phyloP scores from a whole-genome alignment of 2,797 vertebrate species.

The Protonibea diacanthus region DNA sequence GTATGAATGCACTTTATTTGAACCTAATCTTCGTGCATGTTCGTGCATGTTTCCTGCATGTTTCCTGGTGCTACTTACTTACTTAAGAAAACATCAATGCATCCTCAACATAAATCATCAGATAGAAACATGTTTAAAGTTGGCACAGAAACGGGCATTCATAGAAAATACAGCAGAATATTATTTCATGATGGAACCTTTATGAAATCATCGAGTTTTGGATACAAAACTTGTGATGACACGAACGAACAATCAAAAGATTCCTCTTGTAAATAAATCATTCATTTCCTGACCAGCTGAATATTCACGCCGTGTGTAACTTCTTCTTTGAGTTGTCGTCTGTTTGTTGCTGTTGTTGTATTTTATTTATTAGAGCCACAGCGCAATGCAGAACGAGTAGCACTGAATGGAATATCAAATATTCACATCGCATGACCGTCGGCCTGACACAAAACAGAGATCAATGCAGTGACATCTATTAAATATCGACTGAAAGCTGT shows the following conservation, averaged over 20 bases:
- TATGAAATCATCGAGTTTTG: not conserved
- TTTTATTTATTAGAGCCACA: slow-evolving; percentile 5
- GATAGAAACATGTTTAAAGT: not conserved
- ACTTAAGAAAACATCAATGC: not conserved
- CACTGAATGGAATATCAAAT: slow-evolving; percentile 27
- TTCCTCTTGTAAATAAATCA: slow-evolving; percentile 24
- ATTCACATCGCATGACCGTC: slow-evolving; percentile 32
- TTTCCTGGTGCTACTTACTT: slow-evolving; percentile 15
- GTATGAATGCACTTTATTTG: slow-evolving; percentile 11
- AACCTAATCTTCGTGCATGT: not conserved
- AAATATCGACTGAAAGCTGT: slow-evolving; percentile 53
- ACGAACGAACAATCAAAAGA: not conserved
- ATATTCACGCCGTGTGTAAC: not conserved
- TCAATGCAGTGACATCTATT: slow-evolving; percentile 54
- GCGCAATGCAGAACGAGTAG: not conserved
- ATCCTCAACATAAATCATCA: slow-evolving; percentile 1
- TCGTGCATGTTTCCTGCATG: not conserved
- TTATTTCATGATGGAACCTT: not conserved
- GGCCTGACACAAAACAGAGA: slow-evolving; percentile 34
- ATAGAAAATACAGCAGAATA: not conserved
- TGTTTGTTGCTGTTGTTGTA: not conserved
- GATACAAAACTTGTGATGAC: not conserved
- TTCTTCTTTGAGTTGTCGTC: not conserved
- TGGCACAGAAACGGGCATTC: not conserved
- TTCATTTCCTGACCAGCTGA: not conserved